Conservation (phyloP, 2,888 invertebrate genomes). For the Drosophila limbata region DNA sequence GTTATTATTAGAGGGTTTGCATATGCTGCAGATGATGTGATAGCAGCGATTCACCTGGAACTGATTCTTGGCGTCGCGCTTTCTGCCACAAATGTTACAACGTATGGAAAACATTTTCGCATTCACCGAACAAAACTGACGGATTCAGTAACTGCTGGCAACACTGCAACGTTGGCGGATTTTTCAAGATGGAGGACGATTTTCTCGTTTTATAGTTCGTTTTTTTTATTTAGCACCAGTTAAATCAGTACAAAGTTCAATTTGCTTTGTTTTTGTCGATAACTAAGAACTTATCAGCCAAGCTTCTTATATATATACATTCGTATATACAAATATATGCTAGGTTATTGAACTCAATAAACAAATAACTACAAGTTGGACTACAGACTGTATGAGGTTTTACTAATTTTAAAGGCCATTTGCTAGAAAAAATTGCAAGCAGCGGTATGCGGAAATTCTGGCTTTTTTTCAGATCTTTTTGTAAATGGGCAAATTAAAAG, state of each 20-base stretch:
- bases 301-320: slow-evolving; percentile 32
- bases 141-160: slow-evolving; percentile 42
- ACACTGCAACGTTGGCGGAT: neutral
- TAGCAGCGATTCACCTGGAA: slow-evolving; percentile 51
- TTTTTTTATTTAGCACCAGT: slow-evolving; percentile 4
- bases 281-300: slow-evolving; percentile 63
- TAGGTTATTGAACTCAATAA: slow-evolving; percentile 54
- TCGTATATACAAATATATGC: slow-evolving; percentile 12
- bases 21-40: slow-evolving; percentile 52
- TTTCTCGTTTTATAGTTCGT: neutral
- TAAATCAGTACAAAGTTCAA: slow-evolving; percentile 53
- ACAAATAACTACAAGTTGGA: slow-evolving; percentile 54
- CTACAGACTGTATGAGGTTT: slow-evolving; percentile 58
- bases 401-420: slow-evolving; percentile 27
- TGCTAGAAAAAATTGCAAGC: too few species aligned
- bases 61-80: neutral
- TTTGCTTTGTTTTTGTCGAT: slow-evolving; percentile 55
- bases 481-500: too few species aligned
- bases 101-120: slow-evolving; percentile 56
- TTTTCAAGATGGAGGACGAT: slow-evolving; percentile 14
- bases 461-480: too few species aligned
- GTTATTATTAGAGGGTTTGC: slow-evolving; percentile 8
- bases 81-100: slow-evolving; percentile 53
- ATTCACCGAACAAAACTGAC: slow-evolving; percentile 22
- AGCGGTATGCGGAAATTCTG: too few species aligned